Conservation (phyloP, 1,140 invertebrate species). For the Aphis craccivora region DNA sequence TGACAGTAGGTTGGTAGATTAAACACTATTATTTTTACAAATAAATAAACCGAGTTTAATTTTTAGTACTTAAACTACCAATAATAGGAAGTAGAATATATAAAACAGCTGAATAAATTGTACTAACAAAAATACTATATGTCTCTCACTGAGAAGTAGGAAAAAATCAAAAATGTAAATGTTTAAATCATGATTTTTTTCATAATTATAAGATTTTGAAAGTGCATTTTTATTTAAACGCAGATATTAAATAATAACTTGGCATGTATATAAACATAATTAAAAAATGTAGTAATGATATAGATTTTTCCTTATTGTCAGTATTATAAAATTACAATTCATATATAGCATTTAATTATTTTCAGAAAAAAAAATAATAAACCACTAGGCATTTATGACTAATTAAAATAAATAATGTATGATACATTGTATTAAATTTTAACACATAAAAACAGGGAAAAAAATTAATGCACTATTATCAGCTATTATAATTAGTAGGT, state of each 20-base stretch:
- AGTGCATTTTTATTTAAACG: not conserved
- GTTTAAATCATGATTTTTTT: not conserved
- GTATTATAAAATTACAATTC: not conserved
- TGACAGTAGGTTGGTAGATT: too few species aligned
- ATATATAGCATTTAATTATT: not conserved
- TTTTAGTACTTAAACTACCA: not conserved
- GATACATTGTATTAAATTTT: not conserved
- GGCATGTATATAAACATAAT: not conserved
- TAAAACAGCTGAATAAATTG: not conserved
- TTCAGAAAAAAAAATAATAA: not conserved
- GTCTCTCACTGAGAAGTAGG: not conserved
- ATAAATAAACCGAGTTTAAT: not conserved
- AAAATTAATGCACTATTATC: not conserved
- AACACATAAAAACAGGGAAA: not conserved
- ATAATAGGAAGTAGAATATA: not conserved
- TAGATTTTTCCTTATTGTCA: not conserved
- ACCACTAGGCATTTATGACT: not conserved
- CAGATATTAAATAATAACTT: not conserved
- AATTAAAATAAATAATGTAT: not conserved
- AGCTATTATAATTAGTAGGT: not conserved
- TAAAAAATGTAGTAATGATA: not conserved
- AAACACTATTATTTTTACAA: too few species aligned
- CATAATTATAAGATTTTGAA: not conserved
- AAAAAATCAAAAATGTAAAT: not conserved
- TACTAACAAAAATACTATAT: not conserved